These are phyloP conservation scores for Leptinotarsa peninsularis DNA, from an alignment of 2,888 invertebrate species.

Conservation along the genomic window DNA sequence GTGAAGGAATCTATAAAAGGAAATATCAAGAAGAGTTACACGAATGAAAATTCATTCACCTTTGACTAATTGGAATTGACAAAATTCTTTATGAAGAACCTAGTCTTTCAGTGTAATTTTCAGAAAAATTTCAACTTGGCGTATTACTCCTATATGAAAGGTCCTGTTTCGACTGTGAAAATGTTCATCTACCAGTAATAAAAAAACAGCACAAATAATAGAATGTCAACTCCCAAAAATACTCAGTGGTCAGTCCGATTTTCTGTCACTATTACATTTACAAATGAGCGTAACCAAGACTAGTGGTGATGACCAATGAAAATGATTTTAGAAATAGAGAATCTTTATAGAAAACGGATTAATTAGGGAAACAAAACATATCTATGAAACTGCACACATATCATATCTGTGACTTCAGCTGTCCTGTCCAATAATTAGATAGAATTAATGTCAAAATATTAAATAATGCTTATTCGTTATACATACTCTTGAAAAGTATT, in stretches of 20 bases:
- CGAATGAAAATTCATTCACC: too few species aligned
- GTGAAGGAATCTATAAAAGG: too few species aligned
- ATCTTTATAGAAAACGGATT: slow-evolving; percentile 22
- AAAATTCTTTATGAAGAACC: too few species aligned
- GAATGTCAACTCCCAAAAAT: background rate
- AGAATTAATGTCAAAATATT: slow-evolving; percentile 53
- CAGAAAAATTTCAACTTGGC: too few species aligned
- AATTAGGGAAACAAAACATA: slow-evolving; percentile 40
- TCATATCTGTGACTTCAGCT: slow-evolving; percentile 64
- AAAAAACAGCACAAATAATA: too few species aligned
- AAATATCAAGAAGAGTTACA: too few species aligned
- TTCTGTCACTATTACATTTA: background rate
- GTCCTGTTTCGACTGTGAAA: too few species aligned
- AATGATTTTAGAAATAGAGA: slow-evolving; percentile 21
- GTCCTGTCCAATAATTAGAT: slow-evolving; percentile 65
- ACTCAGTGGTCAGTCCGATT: background rate
- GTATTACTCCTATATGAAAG: too few species aligned
- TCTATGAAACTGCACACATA: slow-evolving; percentile 60
- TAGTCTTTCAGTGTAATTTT: too few species aligned
- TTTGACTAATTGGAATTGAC: too few species aligned
- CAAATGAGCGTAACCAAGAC: background rate
- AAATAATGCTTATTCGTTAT: slow-evolving; percentile 59
- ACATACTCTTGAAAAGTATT: slow-evolving; percentile 63
- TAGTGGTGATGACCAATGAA: background rate
- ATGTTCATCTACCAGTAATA: too few species aligned